phyloP scores from a whole-genome alignment of 2,113 vertebrate genomes.

The Elgaria multicarinata region DNA sequence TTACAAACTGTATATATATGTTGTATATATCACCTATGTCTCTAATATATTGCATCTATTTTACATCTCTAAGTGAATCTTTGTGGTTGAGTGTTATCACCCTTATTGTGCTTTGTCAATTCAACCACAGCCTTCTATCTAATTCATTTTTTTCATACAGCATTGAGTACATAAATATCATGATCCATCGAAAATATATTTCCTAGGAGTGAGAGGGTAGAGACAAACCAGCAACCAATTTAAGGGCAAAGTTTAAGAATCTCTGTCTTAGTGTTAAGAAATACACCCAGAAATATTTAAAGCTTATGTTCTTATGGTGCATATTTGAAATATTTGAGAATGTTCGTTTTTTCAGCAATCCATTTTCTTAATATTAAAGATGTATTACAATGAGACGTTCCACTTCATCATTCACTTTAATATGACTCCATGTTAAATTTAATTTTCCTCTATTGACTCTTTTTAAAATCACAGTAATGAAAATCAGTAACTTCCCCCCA shows the following conservation, averaged over 20 bases:
- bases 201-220: not conserved
- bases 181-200: not conserved
- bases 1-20: too few relatives aligned
- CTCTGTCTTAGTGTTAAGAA: not conserved
- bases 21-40: too few relatives aligned
- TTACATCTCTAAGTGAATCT: too few relatives aligned
- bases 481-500: not conserved
- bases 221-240: not conserved
- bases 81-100: too few relatives aligned
- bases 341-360: not conserved
- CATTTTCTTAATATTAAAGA: not conserved
- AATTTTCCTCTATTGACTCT: not conserved
- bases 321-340: not conserved
- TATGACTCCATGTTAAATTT: not conserved
- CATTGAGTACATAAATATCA: not conserved
- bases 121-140: too few relatives aligned
- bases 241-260: not conserved
- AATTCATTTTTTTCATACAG: not conserved
- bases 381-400: not conserved
- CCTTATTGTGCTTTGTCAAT: too few relatives aligned
- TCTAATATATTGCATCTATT: too few relatives aligned
- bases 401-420: not conserved
- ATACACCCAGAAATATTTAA: too few relatives aligned
- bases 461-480: not conserved
- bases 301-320: not conserved